Evolutionary conservation across 37 sponge, comb jelly and placozoan species (phyloP).

Genomic region (Diacarnus erythraeanus): DNA sequence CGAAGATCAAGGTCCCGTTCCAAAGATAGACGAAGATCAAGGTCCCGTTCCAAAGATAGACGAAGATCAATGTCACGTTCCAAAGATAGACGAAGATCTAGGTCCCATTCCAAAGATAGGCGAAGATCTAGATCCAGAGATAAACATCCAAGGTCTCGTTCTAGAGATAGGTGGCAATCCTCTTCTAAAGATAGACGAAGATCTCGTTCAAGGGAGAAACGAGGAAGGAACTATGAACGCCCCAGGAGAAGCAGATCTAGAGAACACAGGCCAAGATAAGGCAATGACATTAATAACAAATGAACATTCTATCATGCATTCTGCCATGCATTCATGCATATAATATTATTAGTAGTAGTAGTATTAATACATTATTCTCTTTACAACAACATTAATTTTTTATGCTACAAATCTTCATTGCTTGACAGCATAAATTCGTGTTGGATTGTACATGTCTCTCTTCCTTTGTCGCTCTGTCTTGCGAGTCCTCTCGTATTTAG

Average conservation of each 20-base stretch:
- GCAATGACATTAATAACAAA: too few relatives aligned
- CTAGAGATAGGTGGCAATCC: conserved; percentile 27
- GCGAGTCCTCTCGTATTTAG: conserved; percentile 66
- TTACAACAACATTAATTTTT: neutral
- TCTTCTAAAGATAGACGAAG: conserved; percentile 24
- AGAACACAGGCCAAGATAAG: neutral
- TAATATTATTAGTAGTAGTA: too few relatives aligned
- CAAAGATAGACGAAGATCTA: conserved; percentile 14
- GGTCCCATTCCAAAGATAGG: conserved; percentile 14
- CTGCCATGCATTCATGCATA: too few relatives aligned
- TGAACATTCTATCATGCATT: too few relatives aligned
- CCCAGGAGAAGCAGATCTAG: conserved; percentile 7
- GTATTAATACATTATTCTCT: neutral
- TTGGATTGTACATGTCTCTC: conserved; percentile 85
- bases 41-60: conserved; percentile 24
- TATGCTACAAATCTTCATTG: conserved; percentile 12
- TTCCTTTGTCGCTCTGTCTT: conserved; percentile 91
- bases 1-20: conserved; percentile 10
- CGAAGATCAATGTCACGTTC: conserved; percentile 14
- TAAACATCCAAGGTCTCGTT: conserved; percentile 1
- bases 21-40: conserved; percentile 6
- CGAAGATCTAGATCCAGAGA: conserved; percentile 38
- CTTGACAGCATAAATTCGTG: conserved; percentile 90
- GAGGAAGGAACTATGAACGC: conserved; percentile 27
- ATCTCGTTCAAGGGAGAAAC: conserved; percentile 30